phyloP scores from a whole-genome alignment of 1,140 invertebrate species.

The Batillaria attramentaria region DNA sequence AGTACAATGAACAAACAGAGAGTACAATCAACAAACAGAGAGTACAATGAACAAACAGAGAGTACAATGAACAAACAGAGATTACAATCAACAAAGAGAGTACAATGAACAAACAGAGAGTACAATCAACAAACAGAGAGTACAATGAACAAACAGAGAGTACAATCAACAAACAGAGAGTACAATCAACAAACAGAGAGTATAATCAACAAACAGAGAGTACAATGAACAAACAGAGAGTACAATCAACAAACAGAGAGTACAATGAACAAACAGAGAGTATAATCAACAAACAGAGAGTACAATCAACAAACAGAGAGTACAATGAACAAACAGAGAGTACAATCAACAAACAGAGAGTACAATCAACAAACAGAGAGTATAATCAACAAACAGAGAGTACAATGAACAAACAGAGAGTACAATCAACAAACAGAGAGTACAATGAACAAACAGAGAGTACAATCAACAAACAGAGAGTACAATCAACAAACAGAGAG shows the following conservation, averaged over 20 bases:
- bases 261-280: background rate
- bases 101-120: constrained; percentile 10
- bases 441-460: background rate
- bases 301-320: constrained; percentile 22
- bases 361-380: background rate
- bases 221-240: constrained; percentile 10
- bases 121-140: background rate
- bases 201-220: constrained; percentile 26
- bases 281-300: background rate
- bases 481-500: background rate
- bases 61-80: too few species aligned
- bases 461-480: background rate
- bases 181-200: too few species aligned
- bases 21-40: background rate
- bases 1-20: background rate
- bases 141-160: background rate
- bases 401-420: background rate
- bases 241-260: background rate
- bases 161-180: background rate
- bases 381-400: background rate
- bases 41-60: background rate
- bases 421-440: background rate
- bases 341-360: background rate
- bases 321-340: constrained; percentile 10
- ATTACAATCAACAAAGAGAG: constrained; percentile 26